Percentiles rank a stretch among this genome's conserved stretches.
These are phyloP conservation scores for Catharus fuscescens DNA, from an alignment of 2,113 vertebrate species.

Conservation along the genomic window DNA sequence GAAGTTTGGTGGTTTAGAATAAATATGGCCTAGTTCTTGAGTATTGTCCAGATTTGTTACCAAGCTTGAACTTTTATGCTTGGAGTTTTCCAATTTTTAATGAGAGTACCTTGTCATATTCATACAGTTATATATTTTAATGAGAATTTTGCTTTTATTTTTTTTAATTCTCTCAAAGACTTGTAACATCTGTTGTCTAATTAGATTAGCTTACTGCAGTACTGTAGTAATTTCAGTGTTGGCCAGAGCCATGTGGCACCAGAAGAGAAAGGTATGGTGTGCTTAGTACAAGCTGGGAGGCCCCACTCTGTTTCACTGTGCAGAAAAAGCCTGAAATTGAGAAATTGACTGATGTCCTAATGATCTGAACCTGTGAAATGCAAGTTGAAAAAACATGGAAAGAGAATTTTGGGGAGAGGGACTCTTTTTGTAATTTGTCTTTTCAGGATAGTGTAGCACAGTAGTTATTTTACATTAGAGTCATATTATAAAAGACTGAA, in stretches of 20 bases:
- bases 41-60: not conserved
- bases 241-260: not conserved
- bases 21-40: not conserved
- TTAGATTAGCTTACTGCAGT: not conserved
- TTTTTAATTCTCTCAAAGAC: not conserved
- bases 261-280: not conserved
- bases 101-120: not conserved
- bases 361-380: not conserved
- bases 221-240: not conserved
- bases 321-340: not conserved
- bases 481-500: not conserved
- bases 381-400: not conserved
- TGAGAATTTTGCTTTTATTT: not conserved
- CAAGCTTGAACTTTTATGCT: not conserved
- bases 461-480: not conserved
- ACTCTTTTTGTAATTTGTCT: not conserved
- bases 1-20: not conserved
- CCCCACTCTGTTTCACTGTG: not conserved
- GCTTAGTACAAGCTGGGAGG: not conserved
- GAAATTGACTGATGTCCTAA: not conserved
- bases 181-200: not conserved
- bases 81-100: not conserved
- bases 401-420: rapidly evolving
- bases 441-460: not conserved
- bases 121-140: not conserved